Percentiles rank a stretch among this genome's conserved stretches.
phyloP scores from a whole-genome alignment of 2,113 vertebrate species.

The Pollimyrus isidori region DNA sequence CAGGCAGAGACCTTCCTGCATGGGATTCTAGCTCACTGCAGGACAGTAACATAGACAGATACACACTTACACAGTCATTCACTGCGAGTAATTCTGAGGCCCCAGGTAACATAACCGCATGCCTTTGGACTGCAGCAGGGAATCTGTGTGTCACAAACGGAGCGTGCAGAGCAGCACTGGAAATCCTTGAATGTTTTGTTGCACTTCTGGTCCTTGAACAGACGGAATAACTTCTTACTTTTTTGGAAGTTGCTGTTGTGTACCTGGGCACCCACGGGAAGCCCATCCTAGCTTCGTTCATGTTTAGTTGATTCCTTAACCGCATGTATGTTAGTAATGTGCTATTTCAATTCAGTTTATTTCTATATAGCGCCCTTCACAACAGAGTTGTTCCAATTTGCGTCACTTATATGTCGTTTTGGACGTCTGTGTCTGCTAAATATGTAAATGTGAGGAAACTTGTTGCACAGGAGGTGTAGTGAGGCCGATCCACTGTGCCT shows the following conservation, averaged over 20 bases:
- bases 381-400: too few relatives aligned
- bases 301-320: background rate
- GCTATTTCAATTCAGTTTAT: too few relatives aligned
- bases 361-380: too few relatives aligned
- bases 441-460: background rate
- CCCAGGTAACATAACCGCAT: background rate
- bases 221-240: background rate
- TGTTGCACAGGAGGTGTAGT: background rate
- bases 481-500: background rate
- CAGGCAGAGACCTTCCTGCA: background rate
- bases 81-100: background rate
- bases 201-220: background rate
- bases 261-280: background rate
- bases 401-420: background rate
- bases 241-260: background rate
- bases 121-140: background rate
- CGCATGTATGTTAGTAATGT: background rate
- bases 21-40: background rate
- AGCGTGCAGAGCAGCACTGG: background rate
- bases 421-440: background rate
- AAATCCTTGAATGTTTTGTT: background rate
- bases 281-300: background rate
- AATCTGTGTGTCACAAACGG: background rate
- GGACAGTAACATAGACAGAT: background rate
- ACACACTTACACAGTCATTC: background rate